These are phyloP conservation scores for Apostichopus leukothele DNA, from an alignment of 53 echinoderm and acorn worm species.

Conservation along the genomic window DNA sequence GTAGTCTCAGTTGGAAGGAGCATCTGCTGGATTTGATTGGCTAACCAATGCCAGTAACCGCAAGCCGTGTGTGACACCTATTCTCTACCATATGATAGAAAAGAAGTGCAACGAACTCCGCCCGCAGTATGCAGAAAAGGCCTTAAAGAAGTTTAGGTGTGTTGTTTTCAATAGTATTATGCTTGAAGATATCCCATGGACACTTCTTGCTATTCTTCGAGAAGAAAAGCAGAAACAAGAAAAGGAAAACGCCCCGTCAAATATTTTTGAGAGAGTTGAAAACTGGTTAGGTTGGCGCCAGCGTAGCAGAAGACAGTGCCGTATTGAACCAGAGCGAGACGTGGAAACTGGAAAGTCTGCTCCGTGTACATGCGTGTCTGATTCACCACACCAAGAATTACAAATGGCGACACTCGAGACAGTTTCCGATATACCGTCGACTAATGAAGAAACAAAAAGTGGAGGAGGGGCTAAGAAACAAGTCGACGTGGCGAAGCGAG, in stretches of 20 bases:
- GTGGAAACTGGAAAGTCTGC: neutral
- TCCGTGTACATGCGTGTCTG: neutral
- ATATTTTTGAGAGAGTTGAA: neutral
- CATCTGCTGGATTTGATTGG: neutral
- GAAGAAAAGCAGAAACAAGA: conserved; percentile 19
- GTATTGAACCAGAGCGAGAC: conserved; percentile 12
- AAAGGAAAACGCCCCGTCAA: neutral
- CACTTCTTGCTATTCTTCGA: conserved; percentile 3
- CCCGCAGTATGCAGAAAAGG: conserved; percentile 20
- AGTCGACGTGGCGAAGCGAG: neutral
- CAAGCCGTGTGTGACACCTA: neutral
- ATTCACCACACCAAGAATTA: neutral
- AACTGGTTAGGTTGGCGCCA: conserved; percentile 3
- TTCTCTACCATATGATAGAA: conserved; percentile 17
- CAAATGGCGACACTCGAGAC: no score
- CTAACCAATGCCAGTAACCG: neutral
- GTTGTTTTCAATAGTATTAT: neutral
- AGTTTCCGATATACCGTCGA: neutral
- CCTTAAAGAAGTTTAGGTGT: neutral
- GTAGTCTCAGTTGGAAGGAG: no score
- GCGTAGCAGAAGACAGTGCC: neutral
- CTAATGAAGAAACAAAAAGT: neutral
- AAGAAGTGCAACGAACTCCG: conserved; percentile 6
- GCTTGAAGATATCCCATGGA: conserved; percentile 32
- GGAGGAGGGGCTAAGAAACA: conserved; percentile 27